Evolutionary conservation across 2,797 vertebrate genomes (phyloP).

Genomic region (Chanos chanos): DNA sequence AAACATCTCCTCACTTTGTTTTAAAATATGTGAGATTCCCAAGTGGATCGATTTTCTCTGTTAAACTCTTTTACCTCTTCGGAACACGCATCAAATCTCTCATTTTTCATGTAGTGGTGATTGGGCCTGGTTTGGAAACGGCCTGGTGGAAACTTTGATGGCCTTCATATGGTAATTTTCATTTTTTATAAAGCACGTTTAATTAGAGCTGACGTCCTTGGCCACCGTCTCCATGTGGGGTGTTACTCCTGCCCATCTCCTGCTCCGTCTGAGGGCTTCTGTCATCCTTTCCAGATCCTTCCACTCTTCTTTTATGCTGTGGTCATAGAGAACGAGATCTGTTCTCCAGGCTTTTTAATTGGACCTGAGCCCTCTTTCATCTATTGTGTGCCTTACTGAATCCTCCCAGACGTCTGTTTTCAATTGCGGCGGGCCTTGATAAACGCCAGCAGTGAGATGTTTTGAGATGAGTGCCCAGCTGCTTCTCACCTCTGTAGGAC

Average conservation of each 20-base stretch:
- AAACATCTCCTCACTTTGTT: too few species aligned
- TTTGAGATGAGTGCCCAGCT: slow-evolving; percentile 72
- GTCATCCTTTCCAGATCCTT: slow-evolving; percentile 62
- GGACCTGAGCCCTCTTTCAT: slow-evolving; percentile 67
- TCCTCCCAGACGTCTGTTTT: slow-evolving; percentile 69
- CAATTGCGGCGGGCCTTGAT: slow-evolving; percentile 70
- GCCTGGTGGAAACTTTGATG: too few species aligned
- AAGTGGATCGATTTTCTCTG: too few species aligned
- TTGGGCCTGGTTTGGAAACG: too few species aligned
- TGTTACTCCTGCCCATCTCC: not conserved
- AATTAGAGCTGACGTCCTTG: not conserved
- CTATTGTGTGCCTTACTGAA: slow-evolving; percentile 63
- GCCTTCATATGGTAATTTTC: too few species aligned
- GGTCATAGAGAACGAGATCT: slow-evolving; percentile 51
- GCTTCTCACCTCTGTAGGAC: slow-evolving; percentile 72
- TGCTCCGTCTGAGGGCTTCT: slow-evolving; percentile 35
- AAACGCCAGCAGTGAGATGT: slow-evolving; percentile 59
- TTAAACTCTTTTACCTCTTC: too few species aligned
- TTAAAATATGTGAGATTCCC: too few species aligned
- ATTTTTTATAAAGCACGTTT: not conserved
- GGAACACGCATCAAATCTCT: too few species aligned
- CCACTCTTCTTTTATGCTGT: slow-evolving; percentile 51
- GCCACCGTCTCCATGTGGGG: not conserved
- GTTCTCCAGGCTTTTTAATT: slow-evolving; percentile 73
- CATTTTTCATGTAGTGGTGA: too few species aligned